Evolutionary conservation across 1,140 invertebrate species (phyloP), one percentile per base, ranked within the genome.

Genomic region (Drosophila nikananu): DNA sequence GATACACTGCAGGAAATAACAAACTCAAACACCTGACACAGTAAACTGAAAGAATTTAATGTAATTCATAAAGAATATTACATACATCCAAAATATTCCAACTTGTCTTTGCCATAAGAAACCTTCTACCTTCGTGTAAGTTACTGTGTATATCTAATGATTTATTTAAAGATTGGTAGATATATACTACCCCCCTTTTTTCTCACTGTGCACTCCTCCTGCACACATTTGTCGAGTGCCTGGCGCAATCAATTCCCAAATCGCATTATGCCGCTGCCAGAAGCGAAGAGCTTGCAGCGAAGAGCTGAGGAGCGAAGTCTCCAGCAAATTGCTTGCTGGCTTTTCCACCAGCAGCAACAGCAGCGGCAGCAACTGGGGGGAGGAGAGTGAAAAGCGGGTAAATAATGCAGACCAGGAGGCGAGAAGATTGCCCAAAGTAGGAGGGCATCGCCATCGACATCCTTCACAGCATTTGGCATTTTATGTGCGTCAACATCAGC

Each of bases 401-500:
- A 49, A 21, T 54, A 32, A 23, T 48, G 23, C 19, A 7, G 9
- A 30, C 46, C 32, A 13, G 46, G 49, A 21, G 52, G 19, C 30
- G 27, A 21, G 30, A 19, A 41, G 21, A 57, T 66, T 46, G 37
- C 44, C 49, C 49, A 48, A 70, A 72, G 68, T 30, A 57, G 68
- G 51, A 35, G 61, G 37, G 67, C 35, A 30, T 32, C 23, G 10
- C 13, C 39, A 39, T 72, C 62, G 64, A 70, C 79, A 54, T 58
- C 64, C 59, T 49, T 80, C 48, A 66, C 54, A 60, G 64, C 75
- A 89, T 67, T 89, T 78, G 77, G 66, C 84, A 89, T 87, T 87
- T 87, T 87, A 87, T 87, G 84, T 90, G 84, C 81, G 78, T 89
- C 84, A 90, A 89, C 73, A 81, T 78, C 83, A 83, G 75, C 83